These are phyloP conservation scores for Tyria jacobaeae DNA, from an alignment of 2,888 invertebrate species.

Conservation along the genomic window DNA sequence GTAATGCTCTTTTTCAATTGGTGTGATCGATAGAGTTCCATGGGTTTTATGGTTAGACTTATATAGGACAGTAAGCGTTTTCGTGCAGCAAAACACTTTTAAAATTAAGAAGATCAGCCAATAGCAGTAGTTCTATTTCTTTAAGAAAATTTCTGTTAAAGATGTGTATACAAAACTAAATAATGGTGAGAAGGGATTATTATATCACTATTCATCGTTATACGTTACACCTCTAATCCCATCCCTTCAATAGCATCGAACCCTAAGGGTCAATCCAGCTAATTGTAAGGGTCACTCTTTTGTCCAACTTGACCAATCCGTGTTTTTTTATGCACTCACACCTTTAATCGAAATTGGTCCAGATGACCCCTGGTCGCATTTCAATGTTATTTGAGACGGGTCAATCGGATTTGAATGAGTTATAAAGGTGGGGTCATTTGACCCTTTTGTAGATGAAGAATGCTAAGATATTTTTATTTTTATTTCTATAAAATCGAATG, in stretches of 20 bases:
- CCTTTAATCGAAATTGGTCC: conserved; percentile 76
- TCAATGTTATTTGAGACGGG: conserved; percentile 68
- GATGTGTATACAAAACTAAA: conserved; percentile 17
- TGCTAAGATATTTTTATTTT: conserved; percentile 18
- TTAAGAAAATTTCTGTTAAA: background rate
- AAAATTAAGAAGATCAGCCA: too few species aligned
- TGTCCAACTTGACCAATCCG: conserved; percentile 75
- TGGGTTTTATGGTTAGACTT: too few species aligned
- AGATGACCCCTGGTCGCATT: conserved; percentile 80
- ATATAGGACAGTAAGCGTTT: too few species aligned
- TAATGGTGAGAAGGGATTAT: conserved; percentile 27
- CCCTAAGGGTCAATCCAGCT: conserved; percentile 68
- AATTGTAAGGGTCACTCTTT: conserved; percentile 71
- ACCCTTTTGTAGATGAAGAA: conserved; percentile 39
- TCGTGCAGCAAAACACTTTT: too few species aligned
- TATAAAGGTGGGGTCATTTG: conserved; percentile 55
- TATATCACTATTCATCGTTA: conserved; percentile 47
- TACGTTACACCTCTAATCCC: conserved; percentile 71
- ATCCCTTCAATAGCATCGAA: conserved; percentile 56
- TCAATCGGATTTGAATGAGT: conserved; percentile 65
- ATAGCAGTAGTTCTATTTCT: background rate
- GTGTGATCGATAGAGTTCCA: too few species aligned
- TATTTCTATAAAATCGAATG: conserved; percentile 12
- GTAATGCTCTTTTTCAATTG: too few species aligned
- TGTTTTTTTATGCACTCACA: conserved; percentile 67